A percentile compares a stretch with the other conserved stretches of the same genome.
Conservation (phyloP, 1,140 invertebrate species). For the Ceratosolen solmsi region DNA sequence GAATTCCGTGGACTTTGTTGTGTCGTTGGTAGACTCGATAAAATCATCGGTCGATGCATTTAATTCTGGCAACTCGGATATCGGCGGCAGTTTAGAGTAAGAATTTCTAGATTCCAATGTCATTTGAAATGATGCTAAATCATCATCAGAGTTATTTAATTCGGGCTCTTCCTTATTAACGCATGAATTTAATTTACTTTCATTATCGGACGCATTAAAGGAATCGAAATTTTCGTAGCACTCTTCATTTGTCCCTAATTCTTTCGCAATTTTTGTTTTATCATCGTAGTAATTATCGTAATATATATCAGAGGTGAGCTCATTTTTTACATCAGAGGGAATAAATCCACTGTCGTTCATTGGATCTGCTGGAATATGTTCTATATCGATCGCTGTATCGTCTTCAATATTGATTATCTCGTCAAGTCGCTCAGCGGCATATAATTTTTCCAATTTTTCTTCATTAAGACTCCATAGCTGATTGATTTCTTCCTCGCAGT, state of each 20-base stretch:
- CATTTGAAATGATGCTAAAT: too few species aligned
- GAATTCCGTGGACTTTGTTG: constrained; percentile 28
- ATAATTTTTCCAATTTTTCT: constrained; percentile 49
- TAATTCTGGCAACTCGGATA: not conserved
- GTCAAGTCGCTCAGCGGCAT: constrained; percentile 35
- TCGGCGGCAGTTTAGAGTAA: constrained; percentile 4
- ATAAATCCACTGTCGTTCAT: too few species aligned
- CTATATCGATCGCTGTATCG: too few species aligned
- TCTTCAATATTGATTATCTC: constrained; percentile 38
- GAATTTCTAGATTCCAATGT: not conserved
- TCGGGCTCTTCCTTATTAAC: not conserved
- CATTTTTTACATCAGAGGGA: not conserved
- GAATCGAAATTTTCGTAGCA: too few species aligned
- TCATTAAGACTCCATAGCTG: constrained; percentile 55
- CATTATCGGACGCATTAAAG: not conserved
- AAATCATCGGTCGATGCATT: constrained; percentile 16
- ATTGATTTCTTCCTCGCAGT: constrained; percentile 34
- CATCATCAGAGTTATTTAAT: too few species aligned
- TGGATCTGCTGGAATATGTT: too few species aligned
- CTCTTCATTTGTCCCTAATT: too few species aligned
- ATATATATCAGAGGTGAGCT: not conserved
- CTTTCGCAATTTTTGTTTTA: too few species aligned
- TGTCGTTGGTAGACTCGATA: not conserved
- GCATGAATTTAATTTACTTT: constrained; percentile 13
- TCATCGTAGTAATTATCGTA: not conserved